Percentiles rank a stretch among this genome's conserved stretches.
Conservation (phyloP, 2,888 invertebrate genomes). For the Aphrophora alni region DNA sequence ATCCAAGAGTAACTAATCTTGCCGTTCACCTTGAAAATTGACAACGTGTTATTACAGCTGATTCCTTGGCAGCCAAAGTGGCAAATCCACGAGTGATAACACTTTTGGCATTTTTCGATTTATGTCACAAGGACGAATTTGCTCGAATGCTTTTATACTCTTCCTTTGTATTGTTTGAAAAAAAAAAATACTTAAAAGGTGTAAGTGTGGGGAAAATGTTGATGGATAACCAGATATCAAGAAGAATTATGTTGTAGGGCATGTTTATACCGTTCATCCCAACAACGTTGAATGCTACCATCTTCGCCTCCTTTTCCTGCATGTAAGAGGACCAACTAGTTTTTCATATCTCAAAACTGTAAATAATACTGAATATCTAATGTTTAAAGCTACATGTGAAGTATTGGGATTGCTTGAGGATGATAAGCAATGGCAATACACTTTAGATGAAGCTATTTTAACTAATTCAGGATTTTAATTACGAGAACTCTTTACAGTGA, state of each 20-base stretch:
- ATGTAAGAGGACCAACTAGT: no score
- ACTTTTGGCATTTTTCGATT: no score
- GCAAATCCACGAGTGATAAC: neutral
- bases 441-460: neutral
- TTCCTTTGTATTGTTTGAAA: conserved; percentile 38
- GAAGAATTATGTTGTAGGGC: neutral
- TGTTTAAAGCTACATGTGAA: no score
- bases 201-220: neutral
- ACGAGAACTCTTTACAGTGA: neutral
- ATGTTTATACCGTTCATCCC: no score
- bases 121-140: conserved; percentile 20
- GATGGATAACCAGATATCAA: neutral
- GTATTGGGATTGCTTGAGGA: no score
- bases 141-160: conserved; percentile 42
- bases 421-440: neutral
- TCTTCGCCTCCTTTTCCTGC: no score
- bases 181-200: neutral
- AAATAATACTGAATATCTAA: no score
- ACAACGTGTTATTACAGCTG: neutral
- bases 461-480: neutral
- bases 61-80: neutral
- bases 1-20: no score
- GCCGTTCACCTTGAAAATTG: no score
- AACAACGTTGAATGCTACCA: no score
- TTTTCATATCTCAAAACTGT: no score